Conservation (phyloP, 2,113 vertebrate genomes). For the Cyphomyrus plagiostoma region DNA sequence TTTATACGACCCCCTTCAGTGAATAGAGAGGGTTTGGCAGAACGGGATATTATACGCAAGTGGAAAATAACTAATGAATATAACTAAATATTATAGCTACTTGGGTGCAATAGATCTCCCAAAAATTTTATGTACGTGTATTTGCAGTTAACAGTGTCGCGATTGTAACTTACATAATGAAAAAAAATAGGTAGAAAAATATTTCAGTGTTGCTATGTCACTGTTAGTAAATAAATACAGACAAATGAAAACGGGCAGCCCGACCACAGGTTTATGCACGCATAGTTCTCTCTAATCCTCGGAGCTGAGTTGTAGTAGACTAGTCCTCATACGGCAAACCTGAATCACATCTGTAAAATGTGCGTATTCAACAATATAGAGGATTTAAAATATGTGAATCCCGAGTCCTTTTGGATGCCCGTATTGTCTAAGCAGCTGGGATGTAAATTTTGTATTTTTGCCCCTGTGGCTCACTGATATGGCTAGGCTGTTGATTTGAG, state of each 20-base stretch:
- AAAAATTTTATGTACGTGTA: background rate
- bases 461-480: background rate
- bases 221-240: background rate
- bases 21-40: background rate
- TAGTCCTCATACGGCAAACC: background rate
- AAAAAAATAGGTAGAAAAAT: background rate
- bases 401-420: background rate
- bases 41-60: background rate
- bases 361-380: background rate
- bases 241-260: background rate
- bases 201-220: background rate
- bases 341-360: background rate
- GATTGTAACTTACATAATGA: background rate
- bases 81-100: background rate
- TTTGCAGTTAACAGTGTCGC: background rate
- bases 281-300: background rate
- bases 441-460: background rate
- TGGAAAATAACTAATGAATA: background rate
- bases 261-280: background rate
- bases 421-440: background rate
- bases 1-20: background rate
- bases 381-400: background rate
- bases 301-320: background rate
- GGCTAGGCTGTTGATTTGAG: background rate
- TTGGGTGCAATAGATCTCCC: background rate